Base-by-base conservation (phyloP, 2,888 invertebrate genomes). In the Zygogramma bicolorata region DNA sequence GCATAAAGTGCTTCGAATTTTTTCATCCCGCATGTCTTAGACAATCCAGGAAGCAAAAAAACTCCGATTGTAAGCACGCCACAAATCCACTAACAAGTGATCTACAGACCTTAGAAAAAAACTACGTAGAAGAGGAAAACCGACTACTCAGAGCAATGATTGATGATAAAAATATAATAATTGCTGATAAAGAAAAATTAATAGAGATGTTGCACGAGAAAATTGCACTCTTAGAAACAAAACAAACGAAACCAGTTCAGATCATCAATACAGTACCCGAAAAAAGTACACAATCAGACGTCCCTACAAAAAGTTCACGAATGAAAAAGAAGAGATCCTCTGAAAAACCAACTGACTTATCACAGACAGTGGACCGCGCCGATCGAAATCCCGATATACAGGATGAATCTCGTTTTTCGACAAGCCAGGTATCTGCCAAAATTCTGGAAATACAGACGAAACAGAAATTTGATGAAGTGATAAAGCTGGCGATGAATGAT, bases 51-150 rank as follows among this genome's bases (percentile, higher is more conserved):
- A 3, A 40, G n/a, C n/a, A 13, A 40, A 40, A 13, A 40, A 40
- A 13, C n/a, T n/a, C 40, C 4, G 40, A 40, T 13, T 40, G 40
- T 13, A 59, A 13, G 29, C 31, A 25, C 29, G 27, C 27, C 13
- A 29, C 15, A 59, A 59, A 13, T 59, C 31, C 31, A 13, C 10
- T 10, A 25, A 31, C 29, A 18, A 31, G n/a, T 34, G 59, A 59
- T 15, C 8, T 31, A 59, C 34, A 27, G n/a, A 29, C 20, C 59
- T 29, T 7, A n/a, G 59, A 59, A 59, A 29, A 29, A 29, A 59
- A 15, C 34, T 59, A 10, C 59, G n/a, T 18, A 27, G 59, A 59
- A 59, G 29, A 59, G 13, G 59, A 8, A 59, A 59, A 59, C n/a
- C 40, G 40, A n/a, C 13, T 40, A 13, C 40, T 40, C 1, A 40